These are phyloP conservation scores for Amphiprion ocellaris DNA, from an alignment of 2,113 vertebrate genomes.

Conservation along the genomic window DNA sequence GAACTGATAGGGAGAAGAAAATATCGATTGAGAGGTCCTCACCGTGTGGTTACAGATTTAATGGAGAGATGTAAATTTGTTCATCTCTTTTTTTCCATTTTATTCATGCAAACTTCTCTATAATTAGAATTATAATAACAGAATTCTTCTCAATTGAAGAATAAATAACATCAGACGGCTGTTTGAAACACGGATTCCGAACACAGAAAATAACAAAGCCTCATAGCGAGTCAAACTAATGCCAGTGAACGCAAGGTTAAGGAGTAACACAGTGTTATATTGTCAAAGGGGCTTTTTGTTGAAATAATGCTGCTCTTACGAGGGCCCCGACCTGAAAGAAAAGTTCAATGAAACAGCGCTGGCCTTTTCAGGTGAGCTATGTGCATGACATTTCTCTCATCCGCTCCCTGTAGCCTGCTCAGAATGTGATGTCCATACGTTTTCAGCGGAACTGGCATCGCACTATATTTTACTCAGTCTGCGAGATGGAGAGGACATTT, in stretches of 20 bases:
- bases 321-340: slow-evolving; percentile 32
- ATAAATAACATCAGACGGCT: slow-evolving; percentile 1
- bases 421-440: slow-evolving; percentile 48
- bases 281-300: slow-evolving; percentile 40
- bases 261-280: slow-evolving; percentile 12
- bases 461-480: slow-evolving; percentile 58
- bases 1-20: slow-evolving; percentile 80
- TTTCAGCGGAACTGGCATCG: slow-evolving; percentile 49
- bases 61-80: slow-evolving; percentile 75
- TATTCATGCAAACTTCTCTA: slow-evolving; percentile 58
- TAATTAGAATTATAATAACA: slow-evolving; percentile 58
- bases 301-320: slow-evolving; percentile 39
- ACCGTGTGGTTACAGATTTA: slow-evolving; percentile 66
- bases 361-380: slow-evolving; percentile 74
- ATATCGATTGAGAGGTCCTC: slow-evolving; percentile 78
- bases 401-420: slow-evolving; percentile 31
- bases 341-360: slow-evolving; percentile 36
- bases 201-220: not conserved
- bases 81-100: slow-evolving; percentile 55
- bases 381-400: slow-evolving; percentile 68
- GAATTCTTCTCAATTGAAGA: slow-evolving; percentile 11
- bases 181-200: not conserved
- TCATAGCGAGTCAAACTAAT: not conserved
- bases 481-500: slow-evolving; percentile 60
- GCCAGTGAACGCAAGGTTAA: slow-evolving; percentile 8